Evolutionary conservation across 2,113 vertebrate species (phyloP), one percentile per base, ranked within the genome.

Genomic region (Spermophilus dauricus): DNA sequence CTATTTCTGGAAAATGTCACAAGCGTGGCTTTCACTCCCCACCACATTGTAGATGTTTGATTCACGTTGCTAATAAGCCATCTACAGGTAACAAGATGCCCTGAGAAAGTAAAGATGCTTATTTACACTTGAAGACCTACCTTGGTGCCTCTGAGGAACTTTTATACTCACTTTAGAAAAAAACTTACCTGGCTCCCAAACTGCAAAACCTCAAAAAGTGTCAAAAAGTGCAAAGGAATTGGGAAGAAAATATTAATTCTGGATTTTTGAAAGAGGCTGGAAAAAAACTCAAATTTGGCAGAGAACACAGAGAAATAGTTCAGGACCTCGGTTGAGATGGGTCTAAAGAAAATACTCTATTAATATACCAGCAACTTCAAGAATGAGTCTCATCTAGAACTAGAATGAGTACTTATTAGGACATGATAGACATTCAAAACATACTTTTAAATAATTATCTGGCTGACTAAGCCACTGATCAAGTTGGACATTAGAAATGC

Each of bases 221-320:
- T 48, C 5, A 1, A 69, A 93, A 69, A 86, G 30, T 11, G 0
- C 17, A 65, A 90, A 34, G 28, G 61, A 86, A 5, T 76, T 72
- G 42, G 51, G 95, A 86, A 93, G 53, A 89, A 76, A 85, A 90
- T 67, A 32, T 24, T 42, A 61, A 20, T 39, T 87, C 58, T 90
- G 20, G 78, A 63, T 94, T 93, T 95, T 83, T 58, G 28, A 34
- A 89, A 96, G 63, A 95, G 7, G 63, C 61, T 89, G 37, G n/a
- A 89, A 96, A 28, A 86, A 61, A 85, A 45, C 45, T 81, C 16
- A 80, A 7, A 51, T 81, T 91, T 80, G 11, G 34, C 28, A 76
- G 37, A 20, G 4, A 12, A 8, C 53, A 95, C 24, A 81, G 39
- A 48, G 9, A 2, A 93, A 91, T 95, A 63, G 34, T 34, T 61